These are phyloP conservation scores for Corythornis vintsioides DNA, from an alignment of 2,113 vertebrate species.

Conservation along the genomic window DNA sequence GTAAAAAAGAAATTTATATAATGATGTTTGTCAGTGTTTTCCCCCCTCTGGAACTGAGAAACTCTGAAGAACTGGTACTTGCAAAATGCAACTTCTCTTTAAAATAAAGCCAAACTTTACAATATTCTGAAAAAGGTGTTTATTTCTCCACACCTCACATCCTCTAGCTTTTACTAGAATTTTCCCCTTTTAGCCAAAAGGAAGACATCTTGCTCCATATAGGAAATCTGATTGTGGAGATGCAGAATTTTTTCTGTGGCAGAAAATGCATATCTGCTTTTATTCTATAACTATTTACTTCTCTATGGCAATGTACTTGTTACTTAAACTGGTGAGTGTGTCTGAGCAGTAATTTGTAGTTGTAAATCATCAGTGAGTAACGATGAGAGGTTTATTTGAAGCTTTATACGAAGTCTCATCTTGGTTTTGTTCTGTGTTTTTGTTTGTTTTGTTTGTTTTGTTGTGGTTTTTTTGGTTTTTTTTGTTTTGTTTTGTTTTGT, in stretches of 20 bases:
- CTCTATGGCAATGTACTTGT: not conserved
- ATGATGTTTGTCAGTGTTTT: not conserved
- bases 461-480: too few relatives aligned
- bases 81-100: not conserved
- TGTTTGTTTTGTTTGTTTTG: not conserved
- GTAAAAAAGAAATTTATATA: not conserved
- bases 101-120: not conserved
- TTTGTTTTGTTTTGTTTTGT: too few relatives aligned
- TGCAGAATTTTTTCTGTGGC: not conserved
- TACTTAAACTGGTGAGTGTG: not conserved
- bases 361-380: not conserved
- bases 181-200: not conserved
- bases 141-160: too few relatives aligned
- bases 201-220: fast-evolving
- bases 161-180: not conserved
- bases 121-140: not conserved
- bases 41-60: not conserved
- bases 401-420: not conserved
- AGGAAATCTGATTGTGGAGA: not conserved
- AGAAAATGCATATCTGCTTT: not conserved
- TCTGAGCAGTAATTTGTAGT: not conserved
- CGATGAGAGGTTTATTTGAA: not conserved
- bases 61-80: not conserved
- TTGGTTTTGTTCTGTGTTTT: not conserved
- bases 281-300: not conserved